Evolutionary conservation across 2,888 invertebrate genomes (phyloP).

Genomic region (Dyspetes luteomarginatus): DNA sequence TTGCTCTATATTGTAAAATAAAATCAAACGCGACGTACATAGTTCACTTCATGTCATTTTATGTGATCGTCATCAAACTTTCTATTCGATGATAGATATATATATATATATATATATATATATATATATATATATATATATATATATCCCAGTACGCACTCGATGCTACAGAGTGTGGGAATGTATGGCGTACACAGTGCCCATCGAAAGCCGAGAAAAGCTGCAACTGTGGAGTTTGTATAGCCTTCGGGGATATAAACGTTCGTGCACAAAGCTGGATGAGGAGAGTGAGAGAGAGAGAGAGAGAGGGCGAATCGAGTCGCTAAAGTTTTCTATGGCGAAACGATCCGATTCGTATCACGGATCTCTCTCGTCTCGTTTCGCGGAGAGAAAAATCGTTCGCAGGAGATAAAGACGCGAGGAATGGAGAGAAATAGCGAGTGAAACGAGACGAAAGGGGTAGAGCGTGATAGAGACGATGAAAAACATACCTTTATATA

Average conservation of each 20-base stretch:
- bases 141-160: background rate
- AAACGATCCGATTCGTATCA: conserved; percentile 59
- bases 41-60: background rate
- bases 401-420: conserved; percentile 52
- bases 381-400: conserved; percentile 53
- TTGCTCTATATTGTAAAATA: too few relatives aligned
- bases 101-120: background rate
- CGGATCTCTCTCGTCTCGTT: conserved; percentile 37
- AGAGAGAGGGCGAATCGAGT: conserved; percentile 35
- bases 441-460: conserved; percentile 36
- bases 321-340: conserved; percentile 40
- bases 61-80: conserved; percentile 5
- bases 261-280: conserved; percentile 6
- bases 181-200: too few relatives aligned
- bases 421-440: conserved; percentile 40
- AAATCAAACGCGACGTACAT: too few relatives aligned
- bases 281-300: background rate
- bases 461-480: conserved; percentile 35
- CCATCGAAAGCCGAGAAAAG: conserved; percentile 16
- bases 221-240: conserved; percentile 10
- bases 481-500: conserved; percentile 31
- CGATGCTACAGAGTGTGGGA: background rate
- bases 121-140: background rate
- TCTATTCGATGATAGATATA: background rate
- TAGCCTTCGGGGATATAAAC: conserved; percentile 40